Percentiles rank a stretch among this genome's conserved stretches.
These are phyloP conservation scores for Lasioglossum baleicum DNA, from an alignment of 1,140 invertebrate species.

Conservation along the genomic window DNA sequence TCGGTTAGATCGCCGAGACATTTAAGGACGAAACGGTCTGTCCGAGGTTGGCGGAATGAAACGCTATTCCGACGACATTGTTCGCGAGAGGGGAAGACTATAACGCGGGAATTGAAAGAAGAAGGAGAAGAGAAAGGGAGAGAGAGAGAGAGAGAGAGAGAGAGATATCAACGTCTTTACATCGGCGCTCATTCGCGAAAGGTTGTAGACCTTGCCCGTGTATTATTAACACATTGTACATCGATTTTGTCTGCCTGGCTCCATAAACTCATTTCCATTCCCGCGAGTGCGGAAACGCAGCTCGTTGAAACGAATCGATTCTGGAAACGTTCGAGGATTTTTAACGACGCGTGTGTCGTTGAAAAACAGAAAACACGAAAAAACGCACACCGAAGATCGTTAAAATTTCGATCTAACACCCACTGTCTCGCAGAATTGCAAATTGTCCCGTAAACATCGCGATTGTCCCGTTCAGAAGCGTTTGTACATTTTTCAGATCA, in stretches of 20 bases:
- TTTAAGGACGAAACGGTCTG: not conserved
- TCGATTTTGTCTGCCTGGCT: conserved; percentile 71
- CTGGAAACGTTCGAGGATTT: not conserved
- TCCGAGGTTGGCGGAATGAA: not conserved
- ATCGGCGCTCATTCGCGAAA: conserved; percentile 53
- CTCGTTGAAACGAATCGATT: conserved; percentile 27
- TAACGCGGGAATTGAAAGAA: not conserved
- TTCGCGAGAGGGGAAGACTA: not conserved
- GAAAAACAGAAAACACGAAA: not conserved
- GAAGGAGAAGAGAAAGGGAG: not conserved
- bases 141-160: not conserved
- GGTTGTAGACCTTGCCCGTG: conserved; percentile 72
- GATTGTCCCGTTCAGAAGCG: too few relatives aligned
- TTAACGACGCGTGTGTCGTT: not conserved
- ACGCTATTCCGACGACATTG: not conserved
- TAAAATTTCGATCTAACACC: not conserved
- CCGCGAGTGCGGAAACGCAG: conserved; percentile 35
- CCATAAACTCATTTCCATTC: conserved; percentile 66
- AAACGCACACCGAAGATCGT: not conserved
- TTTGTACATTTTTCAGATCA: too few relatives aligned
- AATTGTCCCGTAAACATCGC: too few relatives aligned
- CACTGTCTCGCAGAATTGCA: too few relatives aligned
- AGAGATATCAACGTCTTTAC: conserved; percentile 33
- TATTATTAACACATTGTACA: conserved; percentile 71
- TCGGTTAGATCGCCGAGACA: not conserved